phyloP scores from a whole-genome alignment of 1,140 invertebrate genomes.

The Drosophila leontia region DNA sequence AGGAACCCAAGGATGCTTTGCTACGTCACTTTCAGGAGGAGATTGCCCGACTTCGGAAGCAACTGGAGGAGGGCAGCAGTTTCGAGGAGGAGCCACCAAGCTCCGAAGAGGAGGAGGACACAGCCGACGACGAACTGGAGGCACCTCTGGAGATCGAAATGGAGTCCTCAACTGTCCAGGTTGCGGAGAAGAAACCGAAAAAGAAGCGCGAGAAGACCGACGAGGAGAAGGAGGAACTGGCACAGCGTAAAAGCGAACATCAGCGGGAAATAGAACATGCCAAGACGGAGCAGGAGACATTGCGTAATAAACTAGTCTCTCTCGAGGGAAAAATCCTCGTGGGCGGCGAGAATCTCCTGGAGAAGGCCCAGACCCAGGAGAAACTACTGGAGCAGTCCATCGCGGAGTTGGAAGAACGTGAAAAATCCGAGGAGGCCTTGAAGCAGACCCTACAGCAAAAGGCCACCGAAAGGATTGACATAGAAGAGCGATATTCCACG shows the following conservation, averaged over 20 bases:
- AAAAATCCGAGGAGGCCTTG: slow-evolving; percentile 93
- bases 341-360: slow-evolving; percentile 98
- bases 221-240: slow-evolving; percentile 88
- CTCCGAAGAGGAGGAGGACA: slow-evolving; percentile 74
- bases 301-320: slow-evolving; percentile 94
- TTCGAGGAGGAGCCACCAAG: slow-evolving; percentile 77
- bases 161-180: slow-evolving; percentile 78
- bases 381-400: slow-evolving; percentile 95
- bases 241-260: slow-evolving; percentile 87
- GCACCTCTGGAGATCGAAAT: slow-evolving; percentile 84
- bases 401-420: slow-evolving; percentile 94
- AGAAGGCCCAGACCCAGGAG: slow-evolving; percentile 98
- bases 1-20: slow-evolving; percentile 98
- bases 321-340: slow-evolving; percentile 98
- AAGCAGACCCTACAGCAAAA: slow-evolving; percentile 93
- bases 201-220: slow-evolving; percentile 86
- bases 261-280: slow-evolving; percentile 87
- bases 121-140: slow-evolving; percentile 71
- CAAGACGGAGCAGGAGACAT: slow-evolving; percentile 88
- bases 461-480: slow-evolving; percentile 96
- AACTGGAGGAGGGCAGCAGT: slow-evolving; percentile 89
- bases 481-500: slow-evolving; percentile 97
- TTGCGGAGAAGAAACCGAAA: slow-evolving; percentile 85
- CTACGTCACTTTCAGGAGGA: slow-evolving; percentile 98
- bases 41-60: slow-evolving; percentile 95